A percentile compares a stretch with the other conserved stretches of the same genome.
Conservation (phyloP, 2,113 vertebrate species). For the Ursus arctos region DNA sequence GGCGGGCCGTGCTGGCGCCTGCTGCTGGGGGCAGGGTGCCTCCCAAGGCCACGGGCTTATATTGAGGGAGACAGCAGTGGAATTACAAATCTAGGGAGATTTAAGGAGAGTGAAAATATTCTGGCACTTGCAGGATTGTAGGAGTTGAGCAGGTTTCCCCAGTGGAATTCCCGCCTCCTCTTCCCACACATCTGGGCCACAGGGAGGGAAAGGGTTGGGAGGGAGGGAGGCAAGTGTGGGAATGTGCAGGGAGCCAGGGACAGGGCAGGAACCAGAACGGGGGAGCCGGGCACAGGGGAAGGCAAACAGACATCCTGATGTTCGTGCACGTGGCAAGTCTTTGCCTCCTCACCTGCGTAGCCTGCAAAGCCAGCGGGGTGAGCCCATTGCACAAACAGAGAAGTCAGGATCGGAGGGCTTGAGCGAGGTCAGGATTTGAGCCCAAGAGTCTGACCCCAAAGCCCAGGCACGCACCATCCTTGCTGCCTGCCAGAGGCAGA, state of each 20-base stretch:
- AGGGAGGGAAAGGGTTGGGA: neutral
- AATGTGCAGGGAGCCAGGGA: neutral
- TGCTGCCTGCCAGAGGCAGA: neutral
- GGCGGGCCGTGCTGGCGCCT: fast-evolving
- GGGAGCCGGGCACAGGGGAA: neutral
- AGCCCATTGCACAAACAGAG: neutral
- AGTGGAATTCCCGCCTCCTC: conserved; percentile 72
- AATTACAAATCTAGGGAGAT: conserved; percentile 82
- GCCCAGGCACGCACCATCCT: neutral
- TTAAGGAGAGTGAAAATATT: conserved; percentile 67
- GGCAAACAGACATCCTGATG: neutral
- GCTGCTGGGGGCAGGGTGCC: neutral
- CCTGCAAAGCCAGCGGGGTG: neutral
- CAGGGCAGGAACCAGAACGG: neutral
- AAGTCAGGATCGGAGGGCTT: neutral
- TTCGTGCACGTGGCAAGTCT: neutral
- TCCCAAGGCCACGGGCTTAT: conserved; percentile 18
- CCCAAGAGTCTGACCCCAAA: neutral
- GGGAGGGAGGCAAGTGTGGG: neutral
- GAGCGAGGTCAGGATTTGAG: neutral
- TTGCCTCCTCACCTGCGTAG: neutral
- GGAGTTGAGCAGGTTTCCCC: conserved; percentile 72
- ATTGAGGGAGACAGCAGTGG: conserved; percentile 75
- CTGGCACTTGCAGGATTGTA: conserved; percentile 72
- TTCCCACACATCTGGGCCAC: conserved; percentile 10